Conservation (phyloP, 2,888 invertebrate species). For the Sarcophaga rosellei region DNA sequence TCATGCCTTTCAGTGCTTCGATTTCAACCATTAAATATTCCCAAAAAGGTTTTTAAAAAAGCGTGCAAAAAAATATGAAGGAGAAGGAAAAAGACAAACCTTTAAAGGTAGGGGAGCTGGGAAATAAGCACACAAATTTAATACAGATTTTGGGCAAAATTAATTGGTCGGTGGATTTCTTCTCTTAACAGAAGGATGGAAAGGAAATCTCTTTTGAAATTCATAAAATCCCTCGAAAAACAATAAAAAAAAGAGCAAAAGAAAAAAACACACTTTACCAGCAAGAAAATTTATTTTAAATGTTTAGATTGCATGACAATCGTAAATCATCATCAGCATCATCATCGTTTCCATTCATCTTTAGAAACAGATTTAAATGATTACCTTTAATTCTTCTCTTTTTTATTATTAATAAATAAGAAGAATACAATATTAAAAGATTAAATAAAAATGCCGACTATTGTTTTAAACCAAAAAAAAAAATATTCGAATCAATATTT, state of each 20-base stretch:
- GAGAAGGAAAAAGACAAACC: no score
- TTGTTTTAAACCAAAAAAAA: no score
- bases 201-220: background rate
- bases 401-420: no score
- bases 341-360: background rate
- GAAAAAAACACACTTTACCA: no score
- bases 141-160: background rate
- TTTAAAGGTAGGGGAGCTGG: no score
- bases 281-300: constrained; percentile 49
- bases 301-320: constrained; percentile 66
- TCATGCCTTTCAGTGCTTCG: background rate
- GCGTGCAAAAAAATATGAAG: no score
- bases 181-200: background rate
- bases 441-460: no score
- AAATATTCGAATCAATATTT: no score
- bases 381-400: background rate
- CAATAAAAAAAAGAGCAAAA: no score
- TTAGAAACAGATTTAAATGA: background rate
- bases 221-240: background rate
- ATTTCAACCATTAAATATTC: background rate
- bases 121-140: background rate
- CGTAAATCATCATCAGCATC: constrained; percentile 64
- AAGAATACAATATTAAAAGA: no score
- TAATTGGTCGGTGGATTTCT: background rate
- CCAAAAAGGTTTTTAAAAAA: no score